Conservation (phyloP, 2,797 vertebrate species). For the Amazona ochrocephala region DNA sequence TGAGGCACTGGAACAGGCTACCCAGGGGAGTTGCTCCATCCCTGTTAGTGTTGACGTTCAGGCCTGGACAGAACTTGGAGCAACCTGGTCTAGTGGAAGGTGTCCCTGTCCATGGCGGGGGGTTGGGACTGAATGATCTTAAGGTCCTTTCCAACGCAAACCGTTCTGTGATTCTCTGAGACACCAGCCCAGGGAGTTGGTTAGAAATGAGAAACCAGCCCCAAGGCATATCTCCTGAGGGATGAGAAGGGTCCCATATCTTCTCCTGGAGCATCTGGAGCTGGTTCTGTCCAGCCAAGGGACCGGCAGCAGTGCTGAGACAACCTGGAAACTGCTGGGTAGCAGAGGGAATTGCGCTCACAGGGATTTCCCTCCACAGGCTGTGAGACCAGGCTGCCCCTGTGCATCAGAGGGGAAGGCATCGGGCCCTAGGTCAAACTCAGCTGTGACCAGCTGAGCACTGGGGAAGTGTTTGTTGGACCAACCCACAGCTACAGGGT, state of each 20-base stretch:
- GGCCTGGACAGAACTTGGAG: too few relatives aligned
- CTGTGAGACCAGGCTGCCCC: constrained; percentile 80
- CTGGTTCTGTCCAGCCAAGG: not conserved
- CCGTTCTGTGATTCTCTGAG: too few relatives aligned
- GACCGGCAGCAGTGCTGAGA: not conserved
- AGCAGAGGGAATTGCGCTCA: not conserved
- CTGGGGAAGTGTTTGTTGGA: constrained; percentile 83
- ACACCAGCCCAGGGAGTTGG: accelerated
- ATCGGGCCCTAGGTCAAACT: constrained; percentile 82
- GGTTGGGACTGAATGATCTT: too few relatives aligned
- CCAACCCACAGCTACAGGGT: constrained; percentile 86
- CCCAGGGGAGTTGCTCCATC: too few relatives aligned
- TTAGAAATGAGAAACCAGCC: not conserved
- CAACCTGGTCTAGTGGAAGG: too few relatives aligned
- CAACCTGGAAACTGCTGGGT: not conserved
- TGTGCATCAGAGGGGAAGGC: constrained; percentile 84
- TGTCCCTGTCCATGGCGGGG: too few relatives aligned
- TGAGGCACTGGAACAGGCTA: too few relatives aligned
- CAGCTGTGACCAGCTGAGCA: constrained; percentile 81
- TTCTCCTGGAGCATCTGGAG: not conserved
- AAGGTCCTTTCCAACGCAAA: too few relatives aligned
- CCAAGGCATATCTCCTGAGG: not conserved
- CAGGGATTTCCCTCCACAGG: constrained; percentile 70
- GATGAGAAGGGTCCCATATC: accelerated
- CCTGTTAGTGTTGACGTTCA: too few relatives aligned